Percentiles rank a stretch among this genome's conserved stretches.
Conservation (phyloP, 1,140 invertebrate genomes). For the Caenorhabditis briggsae region DNA sequence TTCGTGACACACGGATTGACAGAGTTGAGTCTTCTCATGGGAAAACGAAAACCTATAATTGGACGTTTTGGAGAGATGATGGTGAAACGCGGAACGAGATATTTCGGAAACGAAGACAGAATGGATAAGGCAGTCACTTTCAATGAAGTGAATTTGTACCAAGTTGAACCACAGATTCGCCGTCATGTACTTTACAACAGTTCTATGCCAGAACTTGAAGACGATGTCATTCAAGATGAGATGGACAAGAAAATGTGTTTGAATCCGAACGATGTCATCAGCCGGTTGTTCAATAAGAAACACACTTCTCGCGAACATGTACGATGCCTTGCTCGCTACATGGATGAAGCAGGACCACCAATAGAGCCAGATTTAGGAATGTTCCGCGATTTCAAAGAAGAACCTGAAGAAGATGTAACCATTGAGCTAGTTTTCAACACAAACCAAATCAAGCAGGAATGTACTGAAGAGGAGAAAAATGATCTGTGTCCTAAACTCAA, state of each 20-base stretch:
- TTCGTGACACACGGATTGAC: slow-evolving; percentile 14
- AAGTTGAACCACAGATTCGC: slow-evolving; percentile 11
- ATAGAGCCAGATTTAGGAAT: slow-evolving; percentile 36
- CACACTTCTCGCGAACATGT: not conserved
- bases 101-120: slow-evolving; percentile 26
- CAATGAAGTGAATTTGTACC: slow-evolving; percentile 13
- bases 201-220: not conserved
- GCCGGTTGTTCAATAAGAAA: not conserved
- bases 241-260: slow-evolving; percentile 19
- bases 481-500: not conserved
- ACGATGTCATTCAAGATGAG: slow-evolving; percentile 13
- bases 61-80: slow-evolving; percentile 10
- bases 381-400: not conserved
- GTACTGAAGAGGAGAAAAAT: slow-evolving; percentile 2
- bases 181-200: not conserved
- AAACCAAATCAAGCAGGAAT: not conserved
- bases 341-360: slow-evolving; percentile 21
- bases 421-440: slow-evolving; percentile 39
- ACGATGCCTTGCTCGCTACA: not conserved
- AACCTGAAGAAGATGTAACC: slow-evolving; percentile 16
- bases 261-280: slow-evolving; percentile 16
- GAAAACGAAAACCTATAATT: slow-evolving; percentile 7
- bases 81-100: not conserved
- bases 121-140: not conserved
- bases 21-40: not conserved